Evolutionary conservation across 2,797 vertebrate species (phyloP).

Genomic region (Myotis planiceps): DNA sequence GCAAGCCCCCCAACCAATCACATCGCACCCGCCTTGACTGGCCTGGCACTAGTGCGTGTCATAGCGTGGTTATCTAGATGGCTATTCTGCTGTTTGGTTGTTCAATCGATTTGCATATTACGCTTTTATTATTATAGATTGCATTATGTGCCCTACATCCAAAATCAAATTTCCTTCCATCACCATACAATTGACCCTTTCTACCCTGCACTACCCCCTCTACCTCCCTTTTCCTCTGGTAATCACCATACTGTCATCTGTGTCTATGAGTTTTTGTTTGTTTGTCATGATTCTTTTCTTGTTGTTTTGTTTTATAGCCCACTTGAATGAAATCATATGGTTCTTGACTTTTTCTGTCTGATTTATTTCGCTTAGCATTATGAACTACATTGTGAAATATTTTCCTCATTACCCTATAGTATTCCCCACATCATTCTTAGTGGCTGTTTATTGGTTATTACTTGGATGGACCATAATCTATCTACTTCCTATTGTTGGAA

Average conservation of each 20-base stretch:
- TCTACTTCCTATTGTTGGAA: background rate
- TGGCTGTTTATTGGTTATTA: background rate
- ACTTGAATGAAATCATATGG: background rate
- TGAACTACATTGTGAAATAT: background rate
- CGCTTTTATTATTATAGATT: background rate
- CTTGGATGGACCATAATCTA: background rate
- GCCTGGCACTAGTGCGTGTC: too few species aligned
- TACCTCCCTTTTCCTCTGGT: background rate
- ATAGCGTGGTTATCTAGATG: too few species aligned
- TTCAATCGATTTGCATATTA: too few species aligned
- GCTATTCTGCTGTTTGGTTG: too few species aligned
- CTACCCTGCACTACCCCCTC: background rate
- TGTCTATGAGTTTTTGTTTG: background rate
- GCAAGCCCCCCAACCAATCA: too few species aligned
- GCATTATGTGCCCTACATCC: background rate
- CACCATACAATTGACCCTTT: background rate
- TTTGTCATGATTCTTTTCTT: background rate
- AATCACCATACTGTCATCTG: background rate
- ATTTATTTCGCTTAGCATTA: background rate
- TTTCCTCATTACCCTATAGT: background rate
- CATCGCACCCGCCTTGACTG: too few species aligned
- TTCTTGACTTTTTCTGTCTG: background rate
- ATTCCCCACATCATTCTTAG: background rate
- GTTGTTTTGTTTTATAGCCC: background rate
- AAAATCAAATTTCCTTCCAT: background rate